Evolutionary conservation across 2,797 vertebrate species (phyloP).

Genomic region (Hippoglossus hippoglossus): DNA sequence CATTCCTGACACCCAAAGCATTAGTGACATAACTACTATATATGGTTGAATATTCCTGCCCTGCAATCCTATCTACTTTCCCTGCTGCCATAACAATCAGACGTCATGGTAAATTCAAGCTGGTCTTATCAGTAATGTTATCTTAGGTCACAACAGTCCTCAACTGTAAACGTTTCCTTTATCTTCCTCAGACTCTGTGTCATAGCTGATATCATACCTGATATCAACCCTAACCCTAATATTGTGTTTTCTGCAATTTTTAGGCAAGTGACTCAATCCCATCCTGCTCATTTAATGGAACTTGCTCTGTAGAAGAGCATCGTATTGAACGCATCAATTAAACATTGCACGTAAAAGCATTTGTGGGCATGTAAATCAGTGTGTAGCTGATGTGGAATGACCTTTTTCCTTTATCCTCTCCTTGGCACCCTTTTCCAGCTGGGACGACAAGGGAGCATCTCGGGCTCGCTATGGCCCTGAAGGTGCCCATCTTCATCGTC

Average conservation of each 20-base stretch:
- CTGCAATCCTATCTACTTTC: not conserved
- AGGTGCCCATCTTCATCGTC: conserved; percentile 99
- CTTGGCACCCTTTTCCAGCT: conserved; percentile 72
- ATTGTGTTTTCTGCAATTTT: not conserved
- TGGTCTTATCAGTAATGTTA: conserved; percentile 30
- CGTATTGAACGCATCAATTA: not conserved
- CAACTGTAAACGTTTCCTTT: not conserved
- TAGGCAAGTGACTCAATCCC: no score
- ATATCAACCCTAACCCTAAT: no score
- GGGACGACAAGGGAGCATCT: conserved; percentile 97
- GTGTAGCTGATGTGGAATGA: not conserved
- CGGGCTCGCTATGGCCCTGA: conserved; percentile 96
- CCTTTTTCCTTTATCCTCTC: not conserved
- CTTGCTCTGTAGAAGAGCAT: no score
- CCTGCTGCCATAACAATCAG: conserved; percentile 3
- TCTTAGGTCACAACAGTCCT: not conserved
- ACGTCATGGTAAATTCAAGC: conserved; percentile 23
- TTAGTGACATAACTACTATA: conserved; percentile 1
- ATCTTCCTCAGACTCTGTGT: not conserved
- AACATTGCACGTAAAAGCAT: not conserved
- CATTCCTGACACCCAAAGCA: not conserved
- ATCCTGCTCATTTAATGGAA: no score
- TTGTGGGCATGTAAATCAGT: no score
- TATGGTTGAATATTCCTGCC: not conserved
- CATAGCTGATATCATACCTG: not conserved